Percentiles rank a stretch among this genome's conserved stretches.
Conservation (phyloP, 2,113 vertebrate genomes). For the Acanthisitta chloris region DNA sequence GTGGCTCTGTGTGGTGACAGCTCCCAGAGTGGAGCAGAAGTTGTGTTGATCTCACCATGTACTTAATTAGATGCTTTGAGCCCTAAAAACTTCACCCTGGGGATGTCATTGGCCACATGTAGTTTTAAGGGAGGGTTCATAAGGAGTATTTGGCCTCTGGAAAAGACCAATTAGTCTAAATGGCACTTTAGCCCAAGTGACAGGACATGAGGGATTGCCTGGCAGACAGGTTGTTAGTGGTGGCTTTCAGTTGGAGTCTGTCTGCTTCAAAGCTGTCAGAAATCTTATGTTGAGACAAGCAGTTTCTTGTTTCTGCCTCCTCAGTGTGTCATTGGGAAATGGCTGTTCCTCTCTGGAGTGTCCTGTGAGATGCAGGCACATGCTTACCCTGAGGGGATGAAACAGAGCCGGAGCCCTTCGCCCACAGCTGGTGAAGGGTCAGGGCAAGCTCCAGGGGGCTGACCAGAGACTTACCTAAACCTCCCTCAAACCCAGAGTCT, state of each 20-base stretch:
- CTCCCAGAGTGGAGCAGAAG: not conserved
- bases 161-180: constrained; percentile 3
- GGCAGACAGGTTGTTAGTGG: not conserved
- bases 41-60: not conserved
- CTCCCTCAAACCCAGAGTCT: not conserved
- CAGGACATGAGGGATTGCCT: not conserved
- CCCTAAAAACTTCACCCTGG: not conserved
- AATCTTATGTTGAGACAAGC: not conserved
- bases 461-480: not conserved
- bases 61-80: not conserved
- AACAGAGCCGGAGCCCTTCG: not conserved
- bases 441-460: not conserved
- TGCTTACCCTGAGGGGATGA: not conserved
- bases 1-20: not conserved
- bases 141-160: not conserved
- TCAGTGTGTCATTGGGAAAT: not conserved
- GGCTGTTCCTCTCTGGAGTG: not conserved
- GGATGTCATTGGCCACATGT: not conserved
- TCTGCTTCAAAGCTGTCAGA: not conserved
- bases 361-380: not conserved
- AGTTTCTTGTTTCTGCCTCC: not conserved
- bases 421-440: not conserved
- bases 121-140: not conserved
- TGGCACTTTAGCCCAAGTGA: not conserved
- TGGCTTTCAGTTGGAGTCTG: not conserved